Percentiles rank a stretch among this genome's conserved stretches.
phyloP scores from a whole-genome alignment of 1,140 invertebrate genomes.

The Drosophila teissieri region DNA sequence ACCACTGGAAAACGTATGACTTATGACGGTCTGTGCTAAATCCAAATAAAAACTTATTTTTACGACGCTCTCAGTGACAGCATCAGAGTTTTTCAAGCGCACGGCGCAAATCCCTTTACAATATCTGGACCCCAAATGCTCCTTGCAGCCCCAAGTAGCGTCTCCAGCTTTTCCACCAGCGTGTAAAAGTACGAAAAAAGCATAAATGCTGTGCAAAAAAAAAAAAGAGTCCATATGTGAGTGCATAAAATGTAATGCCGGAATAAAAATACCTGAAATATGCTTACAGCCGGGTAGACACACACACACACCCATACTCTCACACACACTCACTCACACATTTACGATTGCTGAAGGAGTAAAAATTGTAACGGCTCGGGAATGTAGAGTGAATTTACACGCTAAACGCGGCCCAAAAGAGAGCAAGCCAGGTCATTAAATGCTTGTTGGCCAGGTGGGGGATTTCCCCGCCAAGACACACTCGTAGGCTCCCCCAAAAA shows the following conservation, averaged over 20 bases:
- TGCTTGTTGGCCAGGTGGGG: constrained; percentile 65
- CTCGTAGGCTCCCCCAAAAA: constrained; percentile 64
- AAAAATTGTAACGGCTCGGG: constrained; percentile 60
- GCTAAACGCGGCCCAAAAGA: constrained; percentile 79
- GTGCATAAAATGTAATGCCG: constrained; percentile 71
- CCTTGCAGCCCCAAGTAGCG: no score
- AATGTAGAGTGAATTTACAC: constrained; percentile 69
- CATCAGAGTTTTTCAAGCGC: background rate
- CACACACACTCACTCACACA: constrained; percentile 53
- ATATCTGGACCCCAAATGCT: background rate
- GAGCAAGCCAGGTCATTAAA: constrained; percentile 81
- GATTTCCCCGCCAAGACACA: constrained; percentile 4
- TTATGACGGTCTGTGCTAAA: background rate
- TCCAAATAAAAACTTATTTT: background rate
- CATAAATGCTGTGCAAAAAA: constrained; percentile 56
- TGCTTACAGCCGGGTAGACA: constrained; percentile 23
- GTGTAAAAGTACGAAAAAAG: constrained; percentile 42
- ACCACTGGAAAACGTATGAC: background rate
- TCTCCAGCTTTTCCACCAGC: background rate
- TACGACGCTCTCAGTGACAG: background rate
- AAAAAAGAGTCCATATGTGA: constrained; percentile 55
- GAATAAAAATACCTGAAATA: constrained; percentile 80
- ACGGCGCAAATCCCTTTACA: background rate
- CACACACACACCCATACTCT: constrained; percentile 22
- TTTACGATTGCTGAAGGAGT: constrained; percentile 76